Evolutionary conservation across 2,797 vertebrate genomes (phyloP), one percentile per base, ranked within the genome.

Genomic region (Cryptoblepharus egeriae): DNA sequence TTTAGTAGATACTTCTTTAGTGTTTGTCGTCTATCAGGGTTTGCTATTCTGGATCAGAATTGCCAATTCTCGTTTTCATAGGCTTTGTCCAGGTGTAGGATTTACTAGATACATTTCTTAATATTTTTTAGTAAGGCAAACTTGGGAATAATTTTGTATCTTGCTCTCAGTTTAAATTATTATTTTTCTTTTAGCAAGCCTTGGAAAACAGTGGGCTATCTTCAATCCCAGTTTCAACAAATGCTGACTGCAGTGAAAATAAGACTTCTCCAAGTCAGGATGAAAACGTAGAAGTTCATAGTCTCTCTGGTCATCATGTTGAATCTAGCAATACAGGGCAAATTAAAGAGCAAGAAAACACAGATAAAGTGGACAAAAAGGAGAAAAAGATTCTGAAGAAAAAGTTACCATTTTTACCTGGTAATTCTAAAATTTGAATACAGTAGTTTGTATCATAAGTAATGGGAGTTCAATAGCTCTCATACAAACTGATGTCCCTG

Each of bases 131-230:
- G 67, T 77, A 64, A 83, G 87, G 52, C 82, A 82, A 63, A 35
- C n/a, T 75, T 4, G 73, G 64, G 75, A 58, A 22, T 74, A 64
- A 45, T 83, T 81, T 22, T 77, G n/a, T 49, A 85, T 85, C 65
- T 22, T 89, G 70, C 89, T 93, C 86, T 93, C 80, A 85, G 87
- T 11, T 61, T 92, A 88, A 65, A 65, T 86, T 65, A 83, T 84
- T 79, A 73, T 89, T 92, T 42, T 93, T 93, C 84, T 92, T 82
- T 80, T 93, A 99, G 99, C 99, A 99, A 99, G 99, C 99, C 81
- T 95, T 99, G 95, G 98, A 99, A 95, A 99, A 99, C 96, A 99
- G 98, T 32, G 99, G 99, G 9, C 95, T 99, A 87, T 99, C 97
- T 76, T 97, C 98, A 75, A 96, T 98, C 93, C 97, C 97, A 18